Conservation (phyloP, 2,888 invertebrate genomes). For the Ethmia dodecea region DNA sequence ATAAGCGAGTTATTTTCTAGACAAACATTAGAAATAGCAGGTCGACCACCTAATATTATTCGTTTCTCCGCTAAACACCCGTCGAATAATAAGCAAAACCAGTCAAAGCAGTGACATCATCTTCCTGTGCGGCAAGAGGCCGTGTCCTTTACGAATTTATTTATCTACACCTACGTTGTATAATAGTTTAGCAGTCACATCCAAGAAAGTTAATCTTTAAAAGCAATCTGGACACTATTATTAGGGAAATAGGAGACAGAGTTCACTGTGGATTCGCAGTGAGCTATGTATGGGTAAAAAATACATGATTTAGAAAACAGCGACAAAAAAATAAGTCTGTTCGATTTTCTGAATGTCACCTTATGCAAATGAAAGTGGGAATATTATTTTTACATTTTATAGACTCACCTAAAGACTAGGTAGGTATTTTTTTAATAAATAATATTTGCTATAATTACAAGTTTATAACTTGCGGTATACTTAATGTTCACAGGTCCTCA, state of each 20-base stretch:
- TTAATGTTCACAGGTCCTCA: slow-evolving; percentile 22
- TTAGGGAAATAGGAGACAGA: too few species aligned
- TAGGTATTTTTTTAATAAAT: neutral
- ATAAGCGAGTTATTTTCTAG: slow-evolving; percentile 17
- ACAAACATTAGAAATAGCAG: slow-evolving; percentile 27
- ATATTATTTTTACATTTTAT: too few species aligned
- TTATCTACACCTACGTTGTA: slow-evolving; percentile 14
- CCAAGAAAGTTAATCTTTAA: too few species aligned
- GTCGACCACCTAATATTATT: slow-evolving; percentile 44
- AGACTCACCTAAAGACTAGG: too few species aligned
- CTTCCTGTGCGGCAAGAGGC: slow-evolving; percentile 60
- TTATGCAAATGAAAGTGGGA: too few species aligned
- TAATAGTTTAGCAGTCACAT: too few species aligned
- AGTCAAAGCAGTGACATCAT: slow-evolving; percentile 72
- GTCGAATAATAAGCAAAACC: slow-evolving; percentile 67
- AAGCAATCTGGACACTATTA: too few species aligned
- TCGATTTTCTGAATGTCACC: too few species aligned
- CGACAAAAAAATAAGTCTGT: too few species aligned
- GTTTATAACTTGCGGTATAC: neutral
- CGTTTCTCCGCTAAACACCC: slow-evolving; percentile 45
- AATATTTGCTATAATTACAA: neutral
- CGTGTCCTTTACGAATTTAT: slow-evolving; percentile 46
- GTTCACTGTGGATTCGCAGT: too few species aligned
- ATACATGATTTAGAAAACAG: too few species aligned
- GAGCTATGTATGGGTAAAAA: too few species aligned